Base-by-base conservation (phyloP, 2,797 vertebrate genomes). In the Selene dorsalis region DNA sequence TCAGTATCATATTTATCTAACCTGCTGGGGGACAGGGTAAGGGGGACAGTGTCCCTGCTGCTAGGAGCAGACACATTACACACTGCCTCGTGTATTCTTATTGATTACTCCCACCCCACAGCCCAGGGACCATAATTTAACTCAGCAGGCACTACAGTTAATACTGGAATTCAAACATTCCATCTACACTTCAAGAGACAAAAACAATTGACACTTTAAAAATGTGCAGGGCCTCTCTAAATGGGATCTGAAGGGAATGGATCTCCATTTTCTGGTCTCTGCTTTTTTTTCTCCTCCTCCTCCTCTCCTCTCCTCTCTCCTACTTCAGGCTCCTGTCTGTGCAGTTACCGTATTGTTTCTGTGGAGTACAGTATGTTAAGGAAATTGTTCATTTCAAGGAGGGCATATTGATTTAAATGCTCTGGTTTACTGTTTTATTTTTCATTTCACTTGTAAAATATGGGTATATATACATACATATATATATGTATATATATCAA, bases 1-100 rank as follows among this genome's bases (percentile, higher is more conserved):
- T 93, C 96, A 94, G 95, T 96, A 96, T 97, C 96, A 96, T 97
- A 97, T 97, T 97, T 97, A 97, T 97, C 97, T 97, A 97, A 97
- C 97, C 97, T 96, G 96, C 96, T 96, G 96, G 94, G 96, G 96
- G 95, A 94, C 94, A 91, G 93, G 95, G 94, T 94, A 93, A 95
- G 91, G 95, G 96, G 96, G 95, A 95, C 96, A 93, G 95, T 90
- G 91, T 95, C 95, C 97, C 95, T 85, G 96, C 97, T 97, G 96
- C 91, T 95, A 95, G 86, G 95, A 96, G 95, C 96, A 96, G 93
- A 94, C 95, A 95, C 96, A 96, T 97, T 96, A 97, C 96, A 96
- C 95, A 95, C 93, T 93, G 94, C 96, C 95, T 94, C 95, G 95
- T 95, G 96, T 96, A 96, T 96, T 95, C 94, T 96, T 96, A 98